Conservation (phyloP, 1,140 invertebrate species). For the Notospermus geniculatus region DNA sequence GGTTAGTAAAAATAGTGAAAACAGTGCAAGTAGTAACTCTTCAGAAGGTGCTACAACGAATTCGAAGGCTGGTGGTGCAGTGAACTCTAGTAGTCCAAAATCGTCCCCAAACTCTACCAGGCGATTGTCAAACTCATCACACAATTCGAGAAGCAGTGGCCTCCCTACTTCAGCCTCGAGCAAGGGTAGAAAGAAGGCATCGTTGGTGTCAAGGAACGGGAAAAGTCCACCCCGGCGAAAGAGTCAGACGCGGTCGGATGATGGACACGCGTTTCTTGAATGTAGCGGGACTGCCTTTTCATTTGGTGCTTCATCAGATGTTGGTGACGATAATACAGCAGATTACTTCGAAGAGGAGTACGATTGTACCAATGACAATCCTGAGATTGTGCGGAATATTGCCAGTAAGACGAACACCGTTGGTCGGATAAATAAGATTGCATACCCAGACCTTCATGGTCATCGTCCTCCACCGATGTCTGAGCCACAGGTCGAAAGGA, state of each 20-base stretch:
- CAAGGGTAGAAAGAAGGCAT: too few species aligned
- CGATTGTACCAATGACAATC: conserved; percentile 26
- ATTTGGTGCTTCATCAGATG: background rate
- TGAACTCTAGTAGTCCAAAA: too few species aligned
- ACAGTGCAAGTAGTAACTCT: too few species aligned
- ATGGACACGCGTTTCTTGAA: background rate
- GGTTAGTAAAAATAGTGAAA: too few species aligned
- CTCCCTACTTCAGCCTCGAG: too few species aligned
- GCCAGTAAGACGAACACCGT: conserved; percentile 42
- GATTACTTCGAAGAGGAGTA: background rate
- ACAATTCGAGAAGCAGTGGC: too few species aligned
- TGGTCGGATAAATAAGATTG: conserved; percentile 48
- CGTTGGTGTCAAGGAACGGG: too few species aligned
- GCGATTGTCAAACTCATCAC: too few species aligned
- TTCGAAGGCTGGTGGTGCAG: too few species aligned
- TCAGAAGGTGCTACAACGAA: too few species aligned
- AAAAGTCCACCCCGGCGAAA: background rate
- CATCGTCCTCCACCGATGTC: conserved; percentile 27
- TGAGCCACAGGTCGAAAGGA: conserved; percentile 44
- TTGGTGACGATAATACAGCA: background rate
- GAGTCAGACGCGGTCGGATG: background rate
- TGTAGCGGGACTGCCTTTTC: too few species aligned
- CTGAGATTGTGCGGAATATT: conserved; percentile 33
- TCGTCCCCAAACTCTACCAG: too few species aligned
- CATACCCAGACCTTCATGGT: conserved; percentile 52